Evolutionary conservation across 2,797 vertebrate species (phyloP), one percentile per base, ranked within the genome.

Genomic region (Schizothorax lantsangensis): DNA sequence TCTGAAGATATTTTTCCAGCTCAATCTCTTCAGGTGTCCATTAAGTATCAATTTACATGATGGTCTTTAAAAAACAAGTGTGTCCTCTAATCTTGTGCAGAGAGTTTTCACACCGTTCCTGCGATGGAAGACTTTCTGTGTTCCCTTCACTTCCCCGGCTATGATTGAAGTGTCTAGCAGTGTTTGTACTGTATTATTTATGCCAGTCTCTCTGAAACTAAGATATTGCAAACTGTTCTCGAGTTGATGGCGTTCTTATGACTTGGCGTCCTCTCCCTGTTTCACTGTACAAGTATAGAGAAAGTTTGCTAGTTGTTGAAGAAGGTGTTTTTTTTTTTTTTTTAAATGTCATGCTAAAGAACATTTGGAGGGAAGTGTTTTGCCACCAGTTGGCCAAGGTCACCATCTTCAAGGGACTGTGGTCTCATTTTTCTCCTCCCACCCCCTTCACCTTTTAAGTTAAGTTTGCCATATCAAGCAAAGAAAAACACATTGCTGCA

Each of bases 131-230:
- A 1, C 47, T 68, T 45, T 64, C 54, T n/a, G 7, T 0, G 6
- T 19, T 54, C 38, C 40, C 62, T 23, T 45, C 73, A 19, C 47
- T 12, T 64, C n/a, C 54, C 26, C 69, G 80, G 43, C 68, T 84
- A 68, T 86, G 73, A 89, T 86, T 77, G 81, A 80, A 47, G 49
- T 40, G 47, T 86, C 85, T 86, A 66, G 81, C 84, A 86, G 84
- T 73, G 86, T 72, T 79, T 78, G 84, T 85, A 88, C 83, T 92
- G 64, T 88, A 88, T 93, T 92, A 93, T 94, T 92, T 88, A 93
- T 89, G 84, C 54, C 3, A 66, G 82, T 84, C 83, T 84, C 88
- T 89, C 43, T 74, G 85, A 91, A 90, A 88, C 71, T 21, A 88
- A 59, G 68, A 17, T 79, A 23, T 14, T 23, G 86, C 86, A 71